These are phyloP conservation scores for Mamestra brassicae DNA, from an alignment of 2,888 invertebrate genomes.

Conservation along the genomic window DNA sequence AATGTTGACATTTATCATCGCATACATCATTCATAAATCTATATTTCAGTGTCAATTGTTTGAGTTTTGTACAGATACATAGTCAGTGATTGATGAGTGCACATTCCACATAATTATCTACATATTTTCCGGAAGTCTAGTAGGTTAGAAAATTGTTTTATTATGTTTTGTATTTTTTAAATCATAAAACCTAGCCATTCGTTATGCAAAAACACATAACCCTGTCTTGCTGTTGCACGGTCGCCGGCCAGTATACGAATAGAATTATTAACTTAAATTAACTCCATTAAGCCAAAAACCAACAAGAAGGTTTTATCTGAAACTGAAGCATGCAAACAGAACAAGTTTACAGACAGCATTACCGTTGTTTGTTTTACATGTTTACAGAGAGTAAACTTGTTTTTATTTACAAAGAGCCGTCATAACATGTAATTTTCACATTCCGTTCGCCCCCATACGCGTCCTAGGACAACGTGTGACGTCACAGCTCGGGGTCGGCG, in stretches of 20 bases:
- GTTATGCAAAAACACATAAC: too few relatives aligned
- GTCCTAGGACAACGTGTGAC: constrained; percentile 69
- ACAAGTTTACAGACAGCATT: constrained; percentile 26
- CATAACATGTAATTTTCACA: constrained; percentile 43
- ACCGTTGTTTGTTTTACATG: constrained; percentile 24
- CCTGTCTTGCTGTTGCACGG: background rate
- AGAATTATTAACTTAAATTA: background rate
- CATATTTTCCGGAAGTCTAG: background rate
- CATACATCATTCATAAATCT: constrained; percentile 31
- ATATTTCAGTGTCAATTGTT: constrained; percentile 7
- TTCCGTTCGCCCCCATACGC: constrained; percentile 37
- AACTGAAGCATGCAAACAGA: constrained; percentile 34
- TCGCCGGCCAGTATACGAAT: background rate
- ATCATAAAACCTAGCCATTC: too few relatives aligned
- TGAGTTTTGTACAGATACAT: background rate
- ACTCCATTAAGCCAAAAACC: background rate
- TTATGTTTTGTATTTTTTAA: background rate
- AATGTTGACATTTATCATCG: constrained; percentile 21
- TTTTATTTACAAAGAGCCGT: constrained; percentile 44
- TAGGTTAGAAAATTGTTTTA: too few relatives aligned
- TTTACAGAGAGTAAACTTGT: constrained; percentile 33
- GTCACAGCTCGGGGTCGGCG: constrained; percentile 63
- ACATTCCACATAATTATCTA: background rate
- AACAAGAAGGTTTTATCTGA: constrained; percentile 34
- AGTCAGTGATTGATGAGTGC: constrained; percentile 13